Base-by-base conservation (phyloP, 2,113 vertebrate species). In the Crotalus viridis region DNA sequence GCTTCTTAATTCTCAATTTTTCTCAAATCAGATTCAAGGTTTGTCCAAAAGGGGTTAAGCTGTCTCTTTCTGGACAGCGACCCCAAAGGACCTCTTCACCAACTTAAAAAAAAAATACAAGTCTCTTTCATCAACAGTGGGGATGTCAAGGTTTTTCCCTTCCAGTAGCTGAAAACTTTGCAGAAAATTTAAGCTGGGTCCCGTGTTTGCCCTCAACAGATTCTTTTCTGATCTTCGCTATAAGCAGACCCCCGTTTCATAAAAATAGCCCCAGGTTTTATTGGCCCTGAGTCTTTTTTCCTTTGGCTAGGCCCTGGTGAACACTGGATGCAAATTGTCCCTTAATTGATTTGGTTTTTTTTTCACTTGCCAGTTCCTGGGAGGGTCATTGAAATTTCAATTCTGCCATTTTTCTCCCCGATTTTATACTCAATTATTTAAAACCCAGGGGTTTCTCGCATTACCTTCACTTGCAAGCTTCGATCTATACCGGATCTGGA, bases 291-390 rank as follows among this genome's bases (percentile, higher is more conserved):
- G 8, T 4, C 19, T 52, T 46, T 17, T 43, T 3, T 85, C 6
- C 33, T 81, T 22, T 55, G 9, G 51, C 46, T 89, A 92, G 87
- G 91, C 61, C 81, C 57, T 39, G 48, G 57, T 88, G 86, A 92
- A 64, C 7, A 28, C 43, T 10, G 0, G 56, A 74, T 10, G 22
- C 22, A 28, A 24, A 26, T 1, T 21, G 43, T 86, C 24, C 10
- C 43, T 51, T 86, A 24, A 26, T 21, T 13, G 26, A 46, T 86
- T 86, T 86, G 43, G 19, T 86, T 46, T 33, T 86, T 86, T 86
- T 10, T 12, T 21, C 10, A 43, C 46, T 86, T 3, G 9, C 64
- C 64, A n/a, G 33, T 86, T 86, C 85, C 43, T 5, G 7, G 17
- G 39, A 33, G n/a, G 1, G 24, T 46, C 93, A 69, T 12, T 10